Conservation (phyloP, 2,888 invertebrate species). For the Minunthozetes semirufus region DNA sequence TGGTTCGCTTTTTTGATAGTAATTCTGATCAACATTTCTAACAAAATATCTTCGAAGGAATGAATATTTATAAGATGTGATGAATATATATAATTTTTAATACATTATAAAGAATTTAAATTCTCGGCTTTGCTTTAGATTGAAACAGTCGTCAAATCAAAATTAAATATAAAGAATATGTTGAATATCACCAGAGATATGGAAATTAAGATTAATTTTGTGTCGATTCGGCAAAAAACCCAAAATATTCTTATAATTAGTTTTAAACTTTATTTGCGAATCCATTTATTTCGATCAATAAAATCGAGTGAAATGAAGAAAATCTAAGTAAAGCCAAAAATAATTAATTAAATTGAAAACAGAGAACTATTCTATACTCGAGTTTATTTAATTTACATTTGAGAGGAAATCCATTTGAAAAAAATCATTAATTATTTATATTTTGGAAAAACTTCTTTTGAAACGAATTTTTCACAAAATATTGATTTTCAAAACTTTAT, state of each 20-base stretch:
- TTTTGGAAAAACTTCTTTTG: background rate
- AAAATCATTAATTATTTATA: background rate
- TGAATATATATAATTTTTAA: background rate
- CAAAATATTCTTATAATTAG: background rate
- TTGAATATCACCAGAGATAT: background rate
- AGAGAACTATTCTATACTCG: background rate
- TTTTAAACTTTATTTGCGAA: background rate
- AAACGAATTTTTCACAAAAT: background rate
- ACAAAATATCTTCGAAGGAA: background rate
- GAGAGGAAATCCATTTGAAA: background rate
- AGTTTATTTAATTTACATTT: background rate
- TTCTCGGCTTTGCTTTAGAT: background rate
- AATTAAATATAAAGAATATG: background rate
- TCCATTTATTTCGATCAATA: background rate
- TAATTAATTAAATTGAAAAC: constrained; percentile 1
- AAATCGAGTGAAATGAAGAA: background rate
- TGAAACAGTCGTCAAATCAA: background rate
- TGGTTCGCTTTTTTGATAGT: background rate
- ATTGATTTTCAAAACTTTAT: background rate
- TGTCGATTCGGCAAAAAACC: background rate
- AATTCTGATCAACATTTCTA: background rate
- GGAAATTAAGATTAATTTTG: background rate
- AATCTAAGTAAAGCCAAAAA: background rate
- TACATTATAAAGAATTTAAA: background rate
- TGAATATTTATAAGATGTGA: constrained; percentile 13